Evolutionary conservation across 2,797 vertebrate species (phyloP).

Genomic region (Xiphophorus birchmanni): DNA sequence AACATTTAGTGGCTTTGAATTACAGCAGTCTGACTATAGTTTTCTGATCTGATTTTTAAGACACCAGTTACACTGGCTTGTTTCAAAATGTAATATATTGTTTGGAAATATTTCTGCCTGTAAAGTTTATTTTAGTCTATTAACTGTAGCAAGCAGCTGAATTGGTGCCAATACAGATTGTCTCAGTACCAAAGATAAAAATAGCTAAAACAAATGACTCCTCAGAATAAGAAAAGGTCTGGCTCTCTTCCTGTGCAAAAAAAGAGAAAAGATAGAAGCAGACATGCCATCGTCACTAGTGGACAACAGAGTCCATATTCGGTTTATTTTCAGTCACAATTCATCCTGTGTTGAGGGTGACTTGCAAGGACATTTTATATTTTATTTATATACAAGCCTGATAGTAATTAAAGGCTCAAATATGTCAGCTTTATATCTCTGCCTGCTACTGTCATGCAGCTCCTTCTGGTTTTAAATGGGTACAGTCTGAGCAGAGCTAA

Average conservation of each 20-base stretch:
- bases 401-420: constrained; percentile 21
- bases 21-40: constrained; percentile 9
- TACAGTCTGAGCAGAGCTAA: constrained; percentile 42
- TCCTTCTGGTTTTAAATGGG: constrained; percentile 58
- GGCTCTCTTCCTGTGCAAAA: constrained; percentile 27
- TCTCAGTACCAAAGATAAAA: not conserved
- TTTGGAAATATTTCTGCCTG: constrained; percentile 3
- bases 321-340: constrained; percentile 10
- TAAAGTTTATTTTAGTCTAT: not conserved
- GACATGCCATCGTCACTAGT: constrained; percentile 18
- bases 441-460: constrained; percentile 32
- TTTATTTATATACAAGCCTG: not conserved
- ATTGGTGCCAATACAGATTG: not conserved
- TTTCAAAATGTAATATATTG: not conserved
- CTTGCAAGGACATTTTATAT: constrained; percentile 1
- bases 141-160: not conserved
- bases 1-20: constrained; percentile 23
- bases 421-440: constrained; percentile 24
- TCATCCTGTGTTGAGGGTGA: not conserved
- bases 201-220: constrained; percentile 4
- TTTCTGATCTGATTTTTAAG: constrained; percentile 14
- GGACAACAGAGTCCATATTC: constrained; percentile 11
- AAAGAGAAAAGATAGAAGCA: constrained; percentile 5
- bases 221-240: constrained; percentile 9
- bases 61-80: not conserved